Conservation (phyloP, 2,888 invertebrate genomes). For the Volucella bombylans region DNA sequence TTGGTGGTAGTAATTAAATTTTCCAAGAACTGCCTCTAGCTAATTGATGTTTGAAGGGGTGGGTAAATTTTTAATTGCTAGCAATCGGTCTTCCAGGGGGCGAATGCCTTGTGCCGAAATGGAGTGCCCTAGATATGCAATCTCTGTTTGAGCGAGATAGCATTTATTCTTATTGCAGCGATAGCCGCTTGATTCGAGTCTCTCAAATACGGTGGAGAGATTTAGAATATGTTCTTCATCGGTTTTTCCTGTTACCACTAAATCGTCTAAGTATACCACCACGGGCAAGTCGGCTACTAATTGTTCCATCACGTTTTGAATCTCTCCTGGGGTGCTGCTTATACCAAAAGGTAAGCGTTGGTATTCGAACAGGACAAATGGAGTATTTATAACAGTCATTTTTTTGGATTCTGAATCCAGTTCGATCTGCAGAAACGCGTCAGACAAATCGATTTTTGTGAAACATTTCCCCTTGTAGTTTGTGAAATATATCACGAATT, state of each 20-base stretch:
- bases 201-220: not conserved
- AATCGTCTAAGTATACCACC: too few species aligned
- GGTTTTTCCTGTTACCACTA: not conserved
- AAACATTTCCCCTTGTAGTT: conserved; percentile 17
- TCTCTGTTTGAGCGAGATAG: conserved; percentile 17
- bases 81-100: conserved; percentile 24
- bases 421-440: conserved; percentile 21
- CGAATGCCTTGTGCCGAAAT: conserved; percentile 34
- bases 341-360: too few species aligned
- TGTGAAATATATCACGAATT: not conserved
- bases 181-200: too few species aligned
- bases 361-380: too few species aligned
- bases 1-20: too few species aligned
- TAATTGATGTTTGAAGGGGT: conserved; percentile 35
- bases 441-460: too few species aligned
- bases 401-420: conserved; percentile 29
- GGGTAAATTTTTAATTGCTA: conserved; percentile 25
- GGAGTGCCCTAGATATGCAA: too few species aligned
- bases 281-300: too few species aligned
- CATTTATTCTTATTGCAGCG: not conserved
- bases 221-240: conserved; percentile 22
- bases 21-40: too few species aligned
- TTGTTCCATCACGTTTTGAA: not conserved
- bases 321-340: conserved; percentile 1
- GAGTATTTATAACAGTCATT: conserved; percentile 12